Evolutionary conservation across 2,888 invertebrate species (phyloP).

Genomic region (Drosophila ezoana): DNA sequence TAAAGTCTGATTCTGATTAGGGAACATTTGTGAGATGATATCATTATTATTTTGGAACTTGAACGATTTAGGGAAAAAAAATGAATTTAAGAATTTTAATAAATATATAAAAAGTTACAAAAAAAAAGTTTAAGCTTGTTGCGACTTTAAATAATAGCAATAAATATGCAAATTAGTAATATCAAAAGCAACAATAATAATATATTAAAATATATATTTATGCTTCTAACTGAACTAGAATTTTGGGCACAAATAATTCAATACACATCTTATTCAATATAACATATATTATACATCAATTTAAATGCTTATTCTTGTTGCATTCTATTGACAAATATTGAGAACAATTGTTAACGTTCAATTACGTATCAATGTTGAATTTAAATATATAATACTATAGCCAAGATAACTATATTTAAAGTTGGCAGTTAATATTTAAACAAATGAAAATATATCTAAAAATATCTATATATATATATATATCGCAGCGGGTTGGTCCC

Average conservation of each 20-base stretch:
- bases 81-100: conserved; percentile 6
- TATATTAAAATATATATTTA: no score
- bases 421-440: conserved; percentile 3
- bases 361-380: conserved; percentile 41
- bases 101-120: not conserved
- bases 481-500: conserved; percentile 52
- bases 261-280: not conserved
- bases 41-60: conserved; percentile 26
- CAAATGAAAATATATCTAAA: not conserved
- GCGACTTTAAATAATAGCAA: not conserved
- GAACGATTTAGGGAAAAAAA: conserved; percentile 42
- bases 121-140: not conserved
- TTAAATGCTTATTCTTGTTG: conserved; percentile 28
- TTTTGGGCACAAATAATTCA: conserved; percentile 24
- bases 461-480: not conserved
- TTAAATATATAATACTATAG: conserved; percentile 28
- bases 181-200: not conserved
- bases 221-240: conserved; percentile 3
- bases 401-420: conserved; percentile 16
- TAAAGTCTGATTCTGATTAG: conserved; percentile 76
- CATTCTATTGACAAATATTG: conserved; percentile 7
- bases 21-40: conserved; percentile 40
- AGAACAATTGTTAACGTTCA: conserved; percentile 38
- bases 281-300: conserved; percentile 14
- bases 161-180: not conserved